Conservation (phyloP, 2,888 invertebrate genomes). For the Carterocephalus palaemon region DNA sequence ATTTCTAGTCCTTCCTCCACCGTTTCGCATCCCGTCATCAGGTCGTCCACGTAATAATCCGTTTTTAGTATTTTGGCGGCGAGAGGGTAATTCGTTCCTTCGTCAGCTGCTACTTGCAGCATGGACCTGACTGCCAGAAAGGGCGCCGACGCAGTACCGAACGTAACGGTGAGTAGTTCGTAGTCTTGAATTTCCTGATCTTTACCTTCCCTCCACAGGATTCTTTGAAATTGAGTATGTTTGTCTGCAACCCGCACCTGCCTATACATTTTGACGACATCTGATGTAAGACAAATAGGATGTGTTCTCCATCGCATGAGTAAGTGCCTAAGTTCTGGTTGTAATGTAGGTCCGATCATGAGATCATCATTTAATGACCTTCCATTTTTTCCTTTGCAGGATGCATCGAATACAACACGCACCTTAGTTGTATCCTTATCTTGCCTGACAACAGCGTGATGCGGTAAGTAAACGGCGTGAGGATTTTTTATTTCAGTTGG, state of each 20-base stretch:
- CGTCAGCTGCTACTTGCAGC: conserved; percentile 34
- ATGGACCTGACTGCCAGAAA: conserved; percentile 18
- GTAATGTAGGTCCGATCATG: conserved; percentile 22
- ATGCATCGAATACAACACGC: conserved; percentile 11
- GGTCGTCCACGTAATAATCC: conserved; percentile 32
- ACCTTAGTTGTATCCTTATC: conserved; percentile 16
- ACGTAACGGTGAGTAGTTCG: not conserved
- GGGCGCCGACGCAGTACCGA: not conserved
- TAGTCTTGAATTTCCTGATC: not conserved
- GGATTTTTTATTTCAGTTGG: not conserved
- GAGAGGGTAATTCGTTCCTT: conserved; percentile 28
- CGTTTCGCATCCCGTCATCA: conserved; percentile 32
- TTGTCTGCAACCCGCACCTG: conserved; percentile 7
- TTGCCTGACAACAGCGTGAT: conserved; percentile 11
- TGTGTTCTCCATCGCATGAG: conserved; percentile 24
- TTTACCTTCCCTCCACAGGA: not conserved
- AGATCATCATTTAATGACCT: conserved; percentile 29
- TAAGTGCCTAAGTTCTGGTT: conserved; percentile 24
- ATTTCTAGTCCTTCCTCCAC: conserved; percentile 30
- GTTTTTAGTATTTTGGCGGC: conserved; percentile 29
- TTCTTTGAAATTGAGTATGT: not conserved
- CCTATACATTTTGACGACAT: conserved; percentile 26
- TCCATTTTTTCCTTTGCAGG: conserved; percentile 19
- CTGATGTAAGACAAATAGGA: conserved; percentile 17
- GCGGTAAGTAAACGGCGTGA: conserved; percentile 16